phyloP scores from a whole-genome alignment of 2,113 vertebrate genomes.

The Rallus limicola region DNA sequence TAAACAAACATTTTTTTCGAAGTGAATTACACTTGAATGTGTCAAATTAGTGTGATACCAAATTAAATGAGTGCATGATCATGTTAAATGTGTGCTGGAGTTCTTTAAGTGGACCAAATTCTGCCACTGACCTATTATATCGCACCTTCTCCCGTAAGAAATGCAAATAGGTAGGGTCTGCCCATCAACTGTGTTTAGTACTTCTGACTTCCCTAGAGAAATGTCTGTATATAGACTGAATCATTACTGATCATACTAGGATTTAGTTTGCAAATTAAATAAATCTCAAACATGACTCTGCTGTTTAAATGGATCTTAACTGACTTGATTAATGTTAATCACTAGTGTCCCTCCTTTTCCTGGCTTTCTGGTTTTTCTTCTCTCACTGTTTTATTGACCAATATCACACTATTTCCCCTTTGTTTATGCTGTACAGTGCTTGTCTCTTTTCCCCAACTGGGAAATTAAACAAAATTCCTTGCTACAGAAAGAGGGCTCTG shows the following conservation, averaged over 20 bases:
- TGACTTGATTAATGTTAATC: neutral
- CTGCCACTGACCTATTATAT: neutral
- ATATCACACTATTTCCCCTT: neutral
- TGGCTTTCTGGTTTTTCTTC: neutral
- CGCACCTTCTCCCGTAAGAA: neutral
- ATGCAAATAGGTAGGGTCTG: neutral
- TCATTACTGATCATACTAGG: neutral
- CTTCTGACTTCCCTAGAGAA: neutral
- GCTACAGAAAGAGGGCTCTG: slow-evolving; percentile 10
- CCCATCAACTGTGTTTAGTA: neutral
- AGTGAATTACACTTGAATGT: neutral
- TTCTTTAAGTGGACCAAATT: neutral
- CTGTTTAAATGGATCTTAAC: neutral
- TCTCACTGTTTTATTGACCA: neutral
- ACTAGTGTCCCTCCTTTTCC: neutral
- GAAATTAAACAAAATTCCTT: slow-evolving; percentile 38
- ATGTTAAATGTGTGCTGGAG: neutral
- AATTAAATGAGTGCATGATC: neutral
- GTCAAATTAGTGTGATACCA: neutral
- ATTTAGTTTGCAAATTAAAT: neutral
- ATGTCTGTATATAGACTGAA: neutral
- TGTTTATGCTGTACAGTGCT: neutral
- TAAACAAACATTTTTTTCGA: neutral
- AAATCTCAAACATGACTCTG: neutral
- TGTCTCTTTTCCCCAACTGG: neutral